Evolutionary conservation across 2,888 invertebrate genomes (phyloP).

Genomic region (Megamerina dolium): DNA sequence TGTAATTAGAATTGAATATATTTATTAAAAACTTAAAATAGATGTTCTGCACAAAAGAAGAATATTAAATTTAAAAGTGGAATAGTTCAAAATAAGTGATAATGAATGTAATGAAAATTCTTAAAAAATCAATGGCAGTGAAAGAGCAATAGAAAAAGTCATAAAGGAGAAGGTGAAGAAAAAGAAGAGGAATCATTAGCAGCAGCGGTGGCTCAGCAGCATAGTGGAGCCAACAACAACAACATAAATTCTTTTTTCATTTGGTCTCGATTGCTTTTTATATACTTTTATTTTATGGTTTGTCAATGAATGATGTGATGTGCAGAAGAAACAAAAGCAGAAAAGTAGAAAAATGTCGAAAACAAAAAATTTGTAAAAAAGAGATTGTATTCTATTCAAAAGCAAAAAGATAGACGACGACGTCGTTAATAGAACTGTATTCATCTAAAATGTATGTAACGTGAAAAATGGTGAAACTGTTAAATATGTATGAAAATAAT

Average conservation of each 20-base stretch:
- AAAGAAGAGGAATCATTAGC: too few species aligned
- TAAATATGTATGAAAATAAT: too few species aligned
- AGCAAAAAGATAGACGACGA: too few species aligned
- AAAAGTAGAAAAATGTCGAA: neutral
- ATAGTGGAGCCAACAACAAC: slow-evolving; percentile 9
- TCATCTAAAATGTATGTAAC: too few species aligned
- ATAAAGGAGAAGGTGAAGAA: slow-evolving; percentile 10
- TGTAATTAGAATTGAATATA: slow-evolving; percentile 7
- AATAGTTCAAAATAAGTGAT: too few species aligned
- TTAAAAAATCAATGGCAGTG: slow-evolving; percentile 39
- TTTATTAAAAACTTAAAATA: slow-evolving; percentile 6
- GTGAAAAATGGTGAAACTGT: too few species aligned
- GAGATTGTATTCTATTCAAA: too few species aligned
- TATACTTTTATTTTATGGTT: slow-evolving; percentile 10
- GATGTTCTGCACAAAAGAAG: too few species aligned
- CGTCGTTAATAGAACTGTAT: too few species aligned
- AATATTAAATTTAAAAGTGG: too few species aligned
- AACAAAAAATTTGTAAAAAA: neutral
- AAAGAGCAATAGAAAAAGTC: slow-evolving; percentile 17
- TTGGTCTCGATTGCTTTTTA: slow-evolving; percentile 5
- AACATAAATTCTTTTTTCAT: slow-evolving; percentile 14
- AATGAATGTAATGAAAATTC: slow-evolving; percentile 14
- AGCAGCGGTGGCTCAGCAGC: too few species aligned
- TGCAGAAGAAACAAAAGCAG: neutral
- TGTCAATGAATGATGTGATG: slow-evolving; percentile 8